These are phyloP conservation scores for Parus major DNA, from an alignment of 2,113 vertebrate genomes.

Conservation along the genomic window DNA sequence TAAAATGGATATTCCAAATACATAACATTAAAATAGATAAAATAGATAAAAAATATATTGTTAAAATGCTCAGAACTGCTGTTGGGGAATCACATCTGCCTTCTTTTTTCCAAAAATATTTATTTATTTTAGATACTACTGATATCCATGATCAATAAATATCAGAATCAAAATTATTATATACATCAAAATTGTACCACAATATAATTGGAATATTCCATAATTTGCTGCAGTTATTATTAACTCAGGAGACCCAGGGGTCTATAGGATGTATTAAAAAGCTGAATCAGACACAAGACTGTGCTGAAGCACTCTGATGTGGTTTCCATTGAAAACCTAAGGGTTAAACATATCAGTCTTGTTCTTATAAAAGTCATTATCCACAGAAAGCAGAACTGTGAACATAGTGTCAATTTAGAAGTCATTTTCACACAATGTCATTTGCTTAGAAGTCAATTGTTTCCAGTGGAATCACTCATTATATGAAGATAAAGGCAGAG, in stretches of 20 bases:
- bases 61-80: not conserved
- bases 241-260: not conserved
- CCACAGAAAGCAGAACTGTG: not conserved
- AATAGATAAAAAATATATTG: not conserved
- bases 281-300: not conserved
- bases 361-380: not conserved
- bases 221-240: not conserved
- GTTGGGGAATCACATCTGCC: not conserved
- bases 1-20: not conserved
- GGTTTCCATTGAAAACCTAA: not conserved
- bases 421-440: not conserved
- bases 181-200: not conserved
- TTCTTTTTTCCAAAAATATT: not conserved
- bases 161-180: not conserved
- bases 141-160: not conserved
- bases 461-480: not conserved
- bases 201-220: not conserved
- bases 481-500: not conserved
- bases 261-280: not conserved
- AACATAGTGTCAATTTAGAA: not conserved
- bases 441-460: not conserved
- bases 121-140: not conserved
- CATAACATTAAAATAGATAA: not conserved
- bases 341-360: not conserved
- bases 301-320: not conserved